Evolutionary conservation across 2,888 invertebrate species (phyloP).

Genomic region (Harpalus rubripes): DNA sequence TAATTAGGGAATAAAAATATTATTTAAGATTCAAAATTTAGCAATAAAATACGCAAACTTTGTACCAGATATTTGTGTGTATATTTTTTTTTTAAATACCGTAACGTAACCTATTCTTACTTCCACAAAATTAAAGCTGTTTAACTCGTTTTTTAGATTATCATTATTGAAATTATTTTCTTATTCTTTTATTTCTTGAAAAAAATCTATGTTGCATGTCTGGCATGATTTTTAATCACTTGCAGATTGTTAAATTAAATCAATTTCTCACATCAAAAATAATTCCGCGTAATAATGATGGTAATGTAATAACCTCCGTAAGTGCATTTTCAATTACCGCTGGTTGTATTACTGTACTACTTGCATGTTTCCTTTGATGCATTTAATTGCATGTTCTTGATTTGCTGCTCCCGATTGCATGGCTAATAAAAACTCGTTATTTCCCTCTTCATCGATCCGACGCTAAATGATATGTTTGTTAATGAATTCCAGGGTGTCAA

Average conservation of each 20-base stretch:
- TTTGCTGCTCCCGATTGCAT: conserved; percentile 47
- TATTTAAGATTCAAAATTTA: no score
- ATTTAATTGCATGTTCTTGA: conserved; percentile 53
- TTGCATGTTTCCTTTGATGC: conserved; percentile 55
- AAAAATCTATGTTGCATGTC: neutral
- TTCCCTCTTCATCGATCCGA: conserved; percentile 9
- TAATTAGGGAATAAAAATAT: no score
- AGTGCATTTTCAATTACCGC: conserved; percentile 52
- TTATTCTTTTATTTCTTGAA: neutral
- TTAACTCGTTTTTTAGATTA: no score
- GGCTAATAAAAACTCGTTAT: conserved; percentile 54
- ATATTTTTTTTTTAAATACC: no score
- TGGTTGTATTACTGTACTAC: conserved; percentile 32
- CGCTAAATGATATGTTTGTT: conserved; percentile 44
- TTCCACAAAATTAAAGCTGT: no score
- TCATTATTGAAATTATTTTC: neutral
- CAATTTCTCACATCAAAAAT: conserved; percentile 42
- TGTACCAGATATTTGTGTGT: no score
- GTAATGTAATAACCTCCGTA: conserved; percentile 29
- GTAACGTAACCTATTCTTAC: no score
- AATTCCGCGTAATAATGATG: conserved; percentile 47
- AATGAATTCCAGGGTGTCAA: conserved; percentile 33
- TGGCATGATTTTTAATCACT: neutral
- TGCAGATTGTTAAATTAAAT: conserved; percentile 29
- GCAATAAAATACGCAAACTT: no score